Evolutionary conservation across 2,113 vertebrate genomes (phyloP), one percentile per base, ranked within the genome.

Genomic region (Rhinogobius similis): DNA sequence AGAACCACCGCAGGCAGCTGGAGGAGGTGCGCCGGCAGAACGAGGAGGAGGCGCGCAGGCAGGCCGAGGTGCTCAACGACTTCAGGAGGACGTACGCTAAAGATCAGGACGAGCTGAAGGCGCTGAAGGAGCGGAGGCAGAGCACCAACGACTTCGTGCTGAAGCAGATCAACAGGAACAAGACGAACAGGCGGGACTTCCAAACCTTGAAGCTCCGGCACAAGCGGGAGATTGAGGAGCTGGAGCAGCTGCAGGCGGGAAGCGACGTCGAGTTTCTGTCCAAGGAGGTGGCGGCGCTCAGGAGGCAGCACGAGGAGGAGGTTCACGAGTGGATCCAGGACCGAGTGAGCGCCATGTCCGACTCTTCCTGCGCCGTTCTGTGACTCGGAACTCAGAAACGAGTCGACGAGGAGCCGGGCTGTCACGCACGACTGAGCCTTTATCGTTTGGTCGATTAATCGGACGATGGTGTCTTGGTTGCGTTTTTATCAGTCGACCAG

Each of bases 11-110:
- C 26, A 74, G 24, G 5, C 59, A 67, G 41, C 1, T 75, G 23
- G 0, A 68, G 7, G 12, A 62, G 6, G 56, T 67, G 0, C 61
- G 55, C 26, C 70, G 2, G 1, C 65, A 21, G 27, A 46, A 48
- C 12, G 41, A 66, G 13, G 72, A 77, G 1, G 72, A 82, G 10
- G 87, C 78, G 4, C 66, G 82, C 41, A 67, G 46, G 21, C 55
- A 75, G 12, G 86, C 86, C 0, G 81, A 88, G 26, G 52, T 70
- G 21, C 26, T 74, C 20, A 87, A 84, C 1, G 77, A 76, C 0
- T 84, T 87, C 32, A 23, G 20, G 44, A 1, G 59, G 0, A 80
- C 66, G 44, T 84, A 85, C 2, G 39, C 13, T 20, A 61, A 38
- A 36, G 58, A 61, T 9, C 20, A 11, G 0, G 12, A 23, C 20